Percentiles rank a stretch among this genome's conserved stretches.
phyloP scores from a whole-genome alignment of 1,140 invertebrate species.

The Gryllus bimaculatus region DNA sequence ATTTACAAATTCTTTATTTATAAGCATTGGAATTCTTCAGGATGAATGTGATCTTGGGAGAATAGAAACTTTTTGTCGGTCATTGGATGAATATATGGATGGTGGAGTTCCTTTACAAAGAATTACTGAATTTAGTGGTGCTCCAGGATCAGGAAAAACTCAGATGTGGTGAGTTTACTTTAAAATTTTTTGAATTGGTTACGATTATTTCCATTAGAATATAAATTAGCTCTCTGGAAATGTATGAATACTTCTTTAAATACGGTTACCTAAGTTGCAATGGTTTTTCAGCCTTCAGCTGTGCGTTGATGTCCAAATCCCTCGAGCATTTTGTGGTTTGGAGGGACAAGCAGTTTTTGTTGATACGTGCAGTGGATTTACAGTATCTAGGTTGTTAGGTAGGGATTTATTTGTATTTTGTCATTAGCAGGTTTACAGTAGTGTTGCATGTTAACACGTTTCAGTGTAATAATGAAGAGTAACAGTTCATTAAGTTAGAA shows the following conservation, averaged over 20 bases:
- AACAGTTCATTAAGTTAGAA: neutral
- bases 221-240: too few relatives aligned
- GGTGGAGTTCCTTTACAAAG: constrained; percentile 54
- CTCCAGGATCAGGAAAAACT: constrained; percentile 68
- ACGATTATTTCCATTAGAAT: neutral
- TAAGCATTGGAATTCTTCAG: constrained; percentile 20
- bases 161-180: constrained; percentile 57
- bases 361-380: constrained; percentile 70
- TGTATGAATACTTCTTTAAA: neutral
- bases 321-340: constrained; percentile 51
- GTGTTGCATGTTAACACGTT: neutral
- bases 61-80: constrained; percentile 53
- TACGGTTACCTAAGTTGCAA: neutral
- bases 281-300: constrained; percentile 55
- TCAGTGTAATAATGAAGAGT: neutral
- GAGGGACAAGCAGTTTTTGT: constrained; percentile 62
- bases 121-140: constrained; percentile 65
- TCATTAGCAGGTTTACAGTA: neutral
- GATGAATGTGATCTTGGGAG: constrained; percentile 36
- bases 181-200: constrained; percentile 2
- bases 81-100: constrained; percentile 51
- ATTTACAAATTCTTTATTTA: neutral
- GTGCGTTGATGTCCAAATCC: constrained; percentile 65
- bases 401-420: constrained; percentile 27
- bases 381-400: constrained; percentile 51